Percentiles rank a stretch among this genome's conserved stretches.
phyloP scores from a whole-genome alignment of 2,888 invertebrate species.

The Chloromyia formosa region DNA sequence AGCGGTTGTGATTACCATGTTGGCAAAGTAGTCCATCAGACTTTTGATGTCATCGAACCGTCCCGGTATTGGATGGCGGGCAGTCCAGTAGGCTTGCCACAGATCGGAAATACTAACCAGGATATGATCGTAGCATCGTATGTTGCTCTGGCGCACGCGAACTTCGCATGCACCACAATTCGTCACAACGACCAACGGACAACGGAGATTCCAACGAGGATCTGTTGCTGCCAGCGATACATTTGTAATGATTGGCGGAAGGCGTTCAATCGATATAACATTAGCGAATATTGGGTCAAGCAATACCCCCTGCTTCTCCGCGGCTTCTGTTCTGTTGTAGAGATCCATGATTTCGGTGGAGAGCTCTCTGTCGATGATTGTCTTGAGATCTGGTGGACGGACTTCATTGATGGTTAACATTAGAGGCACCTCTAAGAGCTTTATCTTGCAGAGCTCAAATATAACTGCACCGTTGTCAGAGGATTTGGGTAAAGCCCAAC shows the following conservation, averaged over 20 bases:
- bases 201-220: slow-evolving; percentile 43
- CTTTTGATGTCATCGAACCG: not conserved
- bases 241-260: slow-evolving; percentile 50
- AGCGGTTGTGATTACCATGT: slow-evolving; percentile 54
- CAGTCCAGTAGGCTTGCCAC: not conserved
- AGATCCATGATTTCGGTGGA: not conserved
- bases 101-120: slow-evolving; percentile 15
- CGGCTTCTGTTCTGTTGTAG: slow-evolving; percentile 43
- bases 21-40: slow-evolving; percentile 13
- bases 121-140: slow-evolving; percentile 19
- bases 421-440: not conserved
- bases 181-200: slow-evolving; percentile 54
- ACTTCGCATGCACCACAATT: slow-evolving; percentile 56
- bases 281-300: slow-evolving; percentile 57
- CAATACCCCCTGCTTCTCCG: slow-evolving; percentile 56
- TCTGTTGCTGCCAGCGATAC: slow-evolving; percentile 51
- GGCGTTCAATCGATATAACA: slow-evolving; percentile 52
- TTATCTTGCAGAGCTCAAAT: not conserved
- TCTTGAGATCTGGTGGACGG: not conserved
- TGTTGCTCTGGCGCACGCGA: slow-evolving; percentile 47
- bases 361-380: not conserved
- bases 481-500: not conserved
- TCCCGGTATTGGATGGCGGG: not conserved
- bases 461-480: slow-evolving; percentile 12
- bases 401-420: not conserved